These are phyloP conservation scores for Hiodon tergisus DNA, from an alignment of 2,113 vertebrate genomes.

Conservation along the genomic window DNA sequence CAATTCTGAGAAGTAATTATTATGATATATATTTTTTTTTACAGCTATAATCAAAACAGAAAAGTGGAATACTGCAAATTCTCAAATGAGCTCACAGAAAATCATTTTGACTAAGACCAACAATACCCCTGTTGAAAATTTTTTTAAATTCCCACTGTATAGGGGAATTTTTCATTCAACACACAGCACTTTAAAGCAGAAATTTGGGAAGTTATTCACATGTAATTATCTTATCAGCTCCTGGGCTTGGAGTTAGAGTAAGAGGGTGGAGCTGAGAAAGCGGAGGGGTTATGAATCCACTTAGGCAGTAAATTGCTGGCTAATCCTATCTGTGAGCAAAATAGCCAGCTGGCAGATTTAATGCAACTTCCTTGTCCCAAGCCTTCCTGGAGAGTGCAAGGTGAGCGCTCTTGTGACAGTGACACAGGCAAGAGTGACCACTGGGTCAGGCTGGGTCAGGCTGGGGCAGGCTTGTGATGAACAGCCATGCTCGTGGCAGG, in stretches of 20 bases:
- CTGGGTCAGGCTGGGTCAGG: neutral
- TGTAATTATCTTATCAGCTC: neutral
- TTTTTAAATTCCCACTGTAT: neutral
- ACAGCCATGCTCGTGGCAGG: no score
- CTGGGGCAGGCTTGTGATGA: no score
- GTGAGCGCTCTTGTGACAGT: constrained; percentile 7
- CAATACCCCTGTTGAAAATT: neutral
- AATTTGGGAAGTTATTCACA: neutral
- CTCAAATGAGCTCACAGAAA: no score
- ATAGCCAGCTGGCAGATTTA: constrained; percentile 56
- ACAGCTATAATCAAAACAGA: neutral
- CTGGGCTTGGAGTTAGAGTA: neutral
- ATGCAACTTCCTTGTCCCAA: constrained; percentile 21
- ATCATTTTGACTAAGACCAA: no score
- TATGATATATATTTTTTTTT: neutral
- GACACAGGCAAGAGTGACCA: constrained; percentile 20
- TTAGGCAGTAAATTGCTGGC: constrained; percentile 53
- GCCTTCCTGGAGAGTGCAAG: constrained; percentile 7
- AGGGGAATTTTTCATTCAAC: neutral
- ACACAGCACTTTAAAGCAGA: neutral
- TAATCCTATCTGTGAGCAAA: constrained; percentile 62
- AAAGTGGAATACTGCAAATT: neutral
- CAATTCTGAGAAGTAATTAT: neutral
- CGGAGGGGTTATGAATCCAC: constrained; percentile 46
- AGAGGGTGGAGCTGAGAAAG: constrained; percentile 10